Evolutionary conservation across 2,888 invertebrate genomes (phyloP), one percentile per base, ranked within the genome.

Genomic region (Celastrina argiolus): DNA sequence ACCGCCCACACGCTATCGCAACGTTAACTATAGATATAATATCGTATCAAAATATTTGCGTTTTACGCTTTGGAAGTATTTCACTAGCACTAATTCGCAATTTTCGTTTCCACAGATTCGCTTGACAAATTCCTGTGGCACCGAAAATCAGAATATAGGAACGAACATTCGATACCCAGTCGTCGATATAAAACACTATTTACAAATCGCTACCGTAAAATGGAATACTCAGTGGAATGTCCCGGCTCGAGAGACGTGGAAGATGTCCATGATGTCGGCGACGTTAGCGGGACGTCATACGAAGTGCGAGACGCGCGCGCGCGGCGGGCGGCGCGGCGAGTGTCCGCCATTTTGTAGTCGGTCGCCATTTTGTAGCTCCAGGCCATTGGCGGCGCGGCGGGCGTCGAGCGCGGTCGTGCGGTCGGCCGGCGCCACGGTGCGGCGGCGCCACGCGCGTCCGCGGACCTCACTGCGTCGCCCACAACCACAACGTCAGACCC

Each of bases 401-500:
- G 68, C 61, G 67, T 39, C 70, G 71, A 63, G 69, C 10, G 66
- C 42, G 68, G 63, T 66, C 68, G 56, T 68, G 58, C 34, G 36
- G 56, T 39, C 58, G 26, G 28, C 51, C 18, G 66, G 86, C 72
- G 85, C 88, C 71, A 87, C 87, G 73, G 71, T 76, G 74, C 82
- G 83, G 68, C 85, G 82, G 69, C 87, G 83, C 85, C 88, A 84
- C 76, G 79, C 81, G 74, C 84, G 81, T 64, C 84, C 85, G 69
- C 76, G 75, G 70, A 80, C 81, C 78, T 77, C 78, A 81, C 87
- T 82, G 81, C 78, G 74, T 78, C 65, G 65, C 74, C 76, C 78
- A 70, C 77, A 78, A 80, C 77, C 79, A 68, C 71, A 74, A 74
- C 76, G 75, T 78, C 75, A 76, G 66, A 75, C 70, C 70, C 74